phyloP scores from a whole-genome alignment of 1,140 invertebrate genomes.

The Andrena cerasifolii region DNA sequence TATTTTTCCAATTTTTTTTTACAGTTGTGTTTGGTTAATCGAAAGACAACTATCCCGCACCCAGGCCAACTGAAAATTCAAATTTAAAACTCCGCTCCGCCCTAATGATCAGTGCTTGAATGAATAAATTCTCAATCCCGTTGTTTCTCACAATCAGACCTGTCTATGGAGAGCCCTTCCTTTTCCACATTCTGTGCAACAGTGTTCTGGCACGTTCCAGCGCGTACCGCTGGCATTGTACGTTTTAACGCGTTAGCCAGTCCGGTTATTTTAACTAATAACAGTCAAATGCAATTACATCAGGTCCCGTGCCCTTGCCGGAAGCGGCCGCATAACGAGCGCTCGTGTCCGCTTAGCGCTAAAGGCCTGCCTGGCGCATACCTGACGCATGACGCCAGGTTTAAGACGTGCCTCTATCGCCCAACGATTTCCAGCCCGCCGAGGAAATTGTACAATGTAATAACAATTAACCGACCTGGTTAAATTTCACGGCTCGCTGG shows the following conservation, averaged over 20 bases:
- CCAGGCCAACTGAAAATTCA: too few relatives aligned
- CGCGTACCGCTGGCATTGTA: background rate
- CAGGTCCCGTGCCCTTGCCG: slow-evolving; percentile 47
- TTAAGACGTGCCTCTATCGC: slow-evolving; percentile 17
- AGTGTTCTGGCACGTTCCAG: too few relatives aligned
- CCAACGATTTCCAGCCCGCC: background rate
- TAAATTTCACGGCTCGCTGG: slow-evolving; percentile 28
- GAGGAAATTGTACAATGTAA: slow-evolving; percentile 18
- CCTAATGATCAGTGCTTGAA: too few relatives aligned
- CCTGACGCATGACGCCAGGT: slow-evolving; percentile 45
- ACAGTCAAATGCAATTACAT: slow-evolving; percentile 52
- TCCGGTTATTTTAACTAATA: slow-evolving; percentile 33
- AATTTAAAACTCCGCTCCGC: too few relatives aligned
- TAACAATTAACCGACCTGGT: slow-evolving; percentile 22
- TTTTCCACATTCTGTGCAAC: too few relatives aligned
- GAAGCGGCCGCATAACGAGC: slow-evolving; percentile 54
- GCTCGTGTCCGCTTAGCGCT: slow-evolving; percentile 22
- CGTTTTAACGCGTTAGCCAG: slow-evolving; percentile 19
- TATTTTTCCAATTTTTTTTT: too few relatives aligned
- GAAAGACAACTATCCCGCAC: too few relatives aligned
- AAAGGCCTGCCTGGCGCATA: slow-evolving; percentile 36
- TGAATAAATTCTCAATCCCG: too few relatives aligned
- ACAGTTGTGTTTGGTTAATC: too few relatives aligned
- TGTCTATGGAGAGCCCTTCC: too few relatives aligned
- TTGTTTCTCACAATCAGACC: too few relatives aligned